Percentiles rank a stretch among this genome's conserved stretches.
Conservation (phyloP, 2,113 vertebrate genomes). For the Rhipidura dahli region DNA sequence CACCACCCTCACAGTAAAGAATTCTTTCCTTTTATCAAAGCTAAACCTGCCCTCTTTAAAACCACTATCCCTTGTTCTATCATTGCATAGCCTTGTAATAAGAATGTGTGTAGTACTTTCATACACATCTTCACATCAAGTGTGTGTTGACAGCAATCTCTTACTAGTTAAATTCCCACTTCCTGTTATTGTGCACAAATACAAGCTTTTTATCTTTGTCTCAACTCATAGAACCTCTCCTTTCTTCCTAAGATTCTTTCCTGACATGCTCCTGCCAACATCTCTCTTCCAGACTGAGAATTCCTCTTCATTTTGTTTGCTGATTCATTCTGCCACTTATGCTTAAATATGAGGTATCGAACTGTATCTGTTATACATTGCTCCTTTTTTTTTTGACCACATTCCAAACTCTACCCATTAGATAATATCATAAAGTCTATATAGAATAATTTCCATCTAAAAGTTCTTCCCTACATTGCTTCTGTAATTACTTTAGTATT, state of each 20-base stretch:
- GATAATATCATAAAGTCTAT: not conserved
- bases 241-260: not conserved
- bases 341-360: not conserved
- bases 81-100: not conserved
- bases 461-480: not conserved
- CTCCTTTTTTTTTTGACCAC: not conserved
- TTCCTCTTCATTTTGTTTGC: not conserved
- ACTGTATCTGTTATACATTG: not conserved
- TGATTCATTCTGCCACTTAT: not conserved
- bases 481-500: slow-evolving; percentile 36
- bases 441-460: not conserved
- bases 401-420: not conserved
- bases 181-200: not conserved
- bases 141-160: not conserved
- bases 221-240: not conserved
- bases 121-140: not conserved
- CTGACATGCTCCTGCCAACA: not conserved
- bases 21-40: not conserved
- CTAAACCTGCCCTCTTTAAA: not conserved
- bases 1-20: not conserved
- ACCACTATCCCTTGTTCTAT: not conserved
- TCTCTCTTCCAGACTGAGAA: not conserved
- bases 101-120: not conserved
- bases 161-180: not conserved
- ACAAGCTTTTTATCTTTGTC: not conserved